phyloP scores from a whole-genome alignment of 2,113 vertebrate genomes.

The Nothocercus julius region DNA sequence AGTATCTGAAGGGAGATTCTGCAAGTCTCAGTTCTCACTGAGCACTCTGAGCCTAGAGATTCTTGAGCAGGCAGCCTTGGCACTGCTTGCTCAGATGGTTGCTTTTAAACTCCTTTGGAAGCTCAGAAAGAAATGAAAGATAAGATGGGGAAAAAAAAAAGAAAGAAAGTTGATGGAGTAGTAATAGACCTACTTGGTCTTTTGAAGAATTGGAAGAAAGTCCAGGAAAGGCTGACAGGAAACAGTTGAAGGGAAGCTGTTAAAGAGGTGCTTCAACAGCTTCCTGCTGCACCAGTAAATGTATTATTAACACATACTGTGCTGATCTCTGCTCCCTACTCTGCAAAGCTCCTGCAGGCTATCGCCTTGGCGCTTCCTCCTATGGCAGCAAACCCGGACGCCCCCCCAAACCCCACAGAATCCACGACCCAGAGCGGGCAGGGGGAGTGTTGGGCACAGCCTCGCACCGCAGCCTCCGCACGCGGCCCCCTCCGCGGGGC shows the following conservation, averaged over 20 bases:
- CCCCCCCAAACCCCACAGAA: too few species aligned
- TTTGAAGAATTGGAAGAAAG: neutral
- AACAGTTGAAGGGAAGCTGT: neutral
- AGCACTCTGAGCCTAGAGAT: neutral
- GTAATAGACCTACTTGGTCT: neutral
- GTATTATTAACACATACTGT: neutral
- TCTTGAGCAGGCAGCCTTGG: neutral
- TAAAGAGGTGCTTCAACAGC: neutral
- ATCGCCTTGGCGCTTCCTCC: neutral
- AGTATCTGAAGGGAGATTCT: neutral
- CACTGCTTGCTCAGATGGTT: accelerated
- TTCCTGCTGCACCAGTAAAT: accelerated
- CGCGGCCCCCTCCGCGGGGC: too few species aligned
- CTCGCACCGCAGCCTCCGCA: too few species aligned
- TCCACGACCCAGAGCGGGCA: too few species aligned
- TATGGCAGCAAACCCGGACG: too few species aligned
- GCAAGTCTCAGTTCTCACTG: neutral
- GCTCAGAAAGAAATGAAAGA: neutral
- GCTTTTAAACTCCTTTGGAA: neutral
- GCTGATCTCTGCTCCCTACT: neutral
- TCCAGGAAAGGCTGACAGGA: neutral
- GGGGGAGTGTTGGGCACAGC: too few species aligned
- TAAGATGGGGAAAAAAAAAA: too few species aligned
- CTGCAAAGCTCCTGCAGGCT: neutral
- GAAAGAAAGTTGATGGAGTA: accelerated